Evolutionary conservation across 2,797 vertebrate species (phyloP), one percentile per base, ranked within the genome.

Genomic region (Myiotriccus ornatus): DNA sequence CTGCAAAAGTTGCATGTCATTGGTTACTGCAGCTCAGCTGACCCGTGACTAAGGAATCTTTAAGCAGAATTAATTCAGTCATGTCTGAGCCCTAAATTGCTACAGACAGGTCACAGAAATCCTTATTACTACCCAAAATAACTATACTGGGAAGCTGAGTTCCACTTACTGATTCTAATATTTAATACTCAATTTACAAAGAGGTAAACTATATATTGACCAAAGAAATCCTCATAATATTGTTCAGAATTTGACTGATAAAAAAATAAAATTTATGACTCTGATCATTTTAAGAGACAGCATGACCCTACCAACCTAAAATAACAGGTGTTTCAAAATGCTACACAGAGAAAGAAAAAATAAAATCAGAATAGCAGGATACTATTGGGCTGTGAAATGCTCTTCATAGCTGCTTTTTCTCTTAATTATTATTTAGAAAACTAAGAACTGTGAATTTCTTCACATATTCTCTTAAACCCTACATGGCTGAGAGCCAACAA

Each of bases 1-100:
- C 87, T 78, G 53, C 35, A 57, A 74, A 57, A 77, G 57, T 12
- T 62, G 35, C 69, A 50, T 10, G 2, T 27, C 4, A 20, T 16
- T 77, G 70, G 73, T 64, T 80, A 71, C 49, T 34, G 43, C 53
- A 68, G 68, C 62, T 90, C 87, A 88, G 79, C 46, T 75, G 87
- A 89, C 76, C 62, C 3, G 0, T 37, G 63, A 75, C 65, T 91
- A 95, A 91, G 43, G 81, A 81, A 75, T 69, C 90, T 91, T 89
- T 41, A 81, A 78, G 65, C 50, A 91, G 85, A 95, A 96, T 90
- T 94, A 94, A 94, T 91, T 93, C 85, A 68, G 82, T 91, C 46
- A 88, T 14, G 53, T 59, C 94, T 65, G 79, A 90, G 64, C 53
- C 50, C 71, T 89, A 71, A 87, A 87, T 73, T 88, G 34, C 55